Conservation (phyloP, 1,140 invertebrate genomes). For the Colletes latitarsis region DNA sequence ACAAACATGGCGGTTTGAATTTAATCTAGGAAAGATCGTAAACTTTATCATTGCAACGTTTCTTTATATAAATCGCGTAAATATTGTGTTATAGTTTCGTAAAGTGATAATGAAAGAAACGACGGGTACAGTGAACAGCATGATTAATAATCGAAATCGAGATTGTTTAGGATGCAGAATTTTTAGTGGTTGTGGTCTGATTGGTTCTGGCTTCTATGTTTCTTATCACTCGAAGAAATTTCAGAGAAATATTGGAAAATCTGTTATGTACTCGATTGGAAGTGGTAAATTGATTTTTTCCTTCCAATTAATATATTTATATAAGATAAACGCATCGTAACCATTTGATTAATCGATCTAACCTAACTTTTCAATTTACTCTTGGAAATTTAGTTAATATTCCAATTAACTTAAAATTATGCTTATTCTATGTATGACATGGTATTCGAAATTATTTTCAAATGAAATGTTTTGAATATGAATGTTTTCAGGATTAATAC, state of each 20-base stretch:
- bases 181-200: constrained; percentile 75
- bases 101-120: constrained; percentile 22
- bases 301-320: background rate
- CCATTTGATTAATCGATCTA: background rate
- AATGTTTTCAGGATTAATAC: constrained; percentile 27
- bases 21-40: constrained; percentile 10
- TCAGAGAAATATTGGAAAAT: constrained; percentile 63
- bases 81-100: background rate
- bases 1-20: constrained; percentile 5
- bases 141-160: constrained; percentile 66
- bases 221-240: constrained; percentile 71
- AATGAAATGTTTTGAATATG: background rate
- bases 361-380: background rate
- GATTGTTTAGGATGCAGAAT: constrained; percentile 76
- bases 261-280: constrained; percentile 67
- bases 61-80: background rate
- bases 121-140: constrained; percentile 33
- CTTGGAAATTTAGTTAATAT: too few species aligned
- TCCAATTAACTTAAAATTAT: too few species aligned
- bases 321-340: background rate
- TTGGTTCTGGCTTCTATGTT: constrained; percentile 77
- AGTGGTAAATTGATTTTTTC: constrained; percentile 61
- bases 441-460: background rate
- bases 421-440: too few species aligned
- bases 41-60: background rate